These are phyloP conservation scores for Takifugu rubripes DNA, from an alignment of 2,797 vertebrate genomes.

Conservation along the genomic window DNA sequence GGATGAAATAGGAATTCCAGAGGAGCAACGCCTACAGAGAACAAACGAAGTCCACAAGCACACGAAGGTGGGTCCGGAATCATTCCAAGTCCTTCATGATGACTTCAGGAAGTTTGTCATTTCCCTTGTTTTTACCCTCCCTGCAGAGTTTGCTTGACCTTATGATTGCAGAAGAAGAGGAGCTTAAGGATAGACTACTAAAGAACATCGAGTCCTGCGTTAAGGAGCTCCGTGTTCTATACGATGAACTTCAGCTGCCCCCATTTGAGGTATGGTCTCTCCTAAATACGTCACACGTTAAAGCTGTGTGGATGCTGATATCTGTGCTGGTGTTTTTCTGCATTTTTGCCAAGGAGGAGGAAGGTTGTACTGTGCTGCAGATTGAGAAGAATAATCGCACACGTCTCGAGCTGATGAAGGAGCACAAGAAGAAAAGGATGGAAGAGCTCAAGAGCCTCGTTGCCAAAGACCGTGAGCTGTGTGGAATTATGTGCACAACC, in stretches of 20 bases:
- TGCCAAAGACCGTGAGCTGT: conserved; percentile 81
- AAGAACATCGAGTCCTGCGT: conserved; percentile 77
- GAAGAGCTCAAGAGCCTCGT: conserved; percentile 81
- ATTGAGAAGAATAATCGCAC: conserved; percentile 86
- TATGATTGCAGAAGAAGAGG: conserved; percentile 91
- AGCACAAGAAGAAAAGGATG: conserved; percentile 83
- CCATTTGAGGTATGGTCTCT: conserved; percentile 75
- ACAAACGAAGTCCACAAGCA: conserved; percentile 84
- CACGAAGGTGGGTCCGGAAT: conserved; percentile 78
- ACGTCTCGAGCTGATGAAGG: conserved; percentile 77
- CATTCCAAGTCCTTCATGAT: too few relatives aligned
- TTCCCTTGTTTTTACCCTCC: not conserved
- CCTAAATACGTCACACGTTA: not conserved
- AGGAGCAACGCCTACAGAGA: conserved; percentile 88
- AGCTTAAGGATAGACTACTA: conserved; percentile 79
- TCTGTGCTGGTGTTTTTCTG: not conserved
- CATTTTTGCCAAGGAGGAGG: conserved; percentile 73
- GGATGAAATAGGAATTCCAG: conserved; percentile 93
- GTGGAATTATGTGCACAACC: conserved; percentile 79
- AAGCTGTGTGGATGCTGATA: not conserved
- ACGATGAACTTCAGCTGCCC: conserved; percentile 79
- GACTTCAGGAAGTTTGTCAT: not conserved
- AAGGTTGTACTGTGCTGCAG: conserved; percentile 83
- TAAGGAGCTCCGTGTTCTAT: conserved; percentile 77
- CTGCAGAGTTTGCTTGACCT: conserved; percentile 82